Base-by-base conservation (phyloP, 2,797 vertebrate species). In the Hybognathus amarus region DNA sequence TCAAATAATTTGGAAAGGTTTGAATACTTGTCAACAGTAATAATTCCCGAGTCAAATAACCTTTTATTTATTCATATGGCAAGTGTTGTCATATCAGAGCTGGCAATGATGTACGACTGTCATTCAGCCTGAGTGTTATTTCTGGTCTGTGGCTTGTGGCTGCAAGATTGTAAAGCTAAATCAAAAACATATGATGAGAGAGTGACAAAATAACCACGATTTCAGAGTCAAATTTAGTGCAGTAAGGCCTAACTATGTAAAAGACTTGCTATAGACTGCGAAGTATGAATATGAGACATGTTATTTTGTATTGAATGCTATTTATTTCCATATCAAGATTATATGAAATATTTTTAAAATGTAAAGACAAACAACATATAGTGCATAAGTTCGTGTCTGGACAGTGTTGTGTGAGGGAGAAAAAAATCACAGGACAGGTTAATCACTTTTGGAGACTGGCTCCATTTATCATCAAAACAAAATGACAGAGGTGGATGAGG, bases 131-230 rank as follows among this genome's bases (percentile, higher is more conserved):
- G 77, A 84, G 77, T 67, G 59, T 64, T 73, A 66, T 84, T 82
- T 82, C 87, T 84, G 64, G 79, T 84, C 77, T 88, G 87, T 80
- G 87, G 87, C 80, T 86, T 88, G 85, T 66, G 77, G 77, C 76
- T 83, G 56, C 56, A 80, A 77, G 64, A 79, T 69, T 74, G 45
- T 80, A 54, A 74, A 83, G 69, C 61, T 88, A 86, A 86, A 88
- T 86, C 83, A 86, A 64, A 85, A 84, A 63, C 79, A 84, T 86
- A 79, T 85, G 82, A 86, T 73, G 80, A 59, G 63, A 84, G 79
- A 74, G 70, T 80, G 63, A 77, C 52, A 80, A 74, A 77, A 82
- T 82, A 54, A 84, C 81, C 63, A 36, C 59, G 83, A 38, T 47
- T 79, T 68, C 79, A 84, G 80, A 85, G 80, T 81, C 36, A 71